Percentiles rank a stretch among this genome's conserved stretches.
Conservation (phyloP, 2,888 invertebrate species). For the Acronicta alni region DNA sequence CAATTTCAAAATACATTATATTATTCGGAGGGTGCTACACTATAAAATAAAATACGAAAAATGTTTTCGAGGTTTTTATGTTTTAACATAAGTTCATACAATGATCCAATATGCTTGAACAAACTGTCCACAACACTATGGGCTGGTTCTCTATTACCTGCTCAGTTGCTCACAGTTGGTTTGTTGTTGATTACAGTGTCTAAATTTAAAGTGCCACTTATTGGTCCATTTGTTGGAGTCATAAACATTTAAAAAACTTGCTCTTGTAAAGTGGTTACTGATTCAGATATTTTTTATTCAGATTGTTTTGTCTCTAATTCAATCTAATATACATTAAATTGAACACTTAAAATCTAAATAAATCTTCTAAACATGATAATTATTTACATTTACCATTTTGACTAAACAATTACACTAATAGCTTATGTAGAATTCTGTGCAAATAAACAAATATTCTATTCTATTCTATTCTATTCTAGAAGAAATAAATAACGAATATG, state of each 20-base stretch:
- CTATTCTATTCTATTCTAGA: too few relatives aligned
- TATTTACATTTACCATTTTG: constrained; percentile 87
- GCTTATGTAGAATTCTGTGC: too few relatives aligned
- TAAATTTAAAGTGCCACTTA: constrained; percentile 74
- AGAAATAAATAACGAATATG: constrained; percentile 89
- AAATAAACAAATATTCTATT: too few relatives aligned
- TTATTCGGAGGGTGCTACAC: background rate
- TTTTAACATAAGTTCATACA: constrained; percentile 88
- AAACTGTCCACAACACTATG: constrained; percentile 79
- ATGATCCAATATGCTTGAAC: constrained; percentile 86
- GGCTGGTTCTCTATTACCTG: constrained; percentile 67
- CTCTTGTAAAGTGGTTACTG: constrained; percentile 71
- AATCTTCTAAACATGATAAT: constrained; percentile 87
- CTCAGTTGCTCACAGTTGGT: constrained; percentile 68
- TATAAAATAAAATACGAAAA: constrained; percentile 69
- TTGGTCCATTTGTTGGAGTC: constrained; percentile 86
- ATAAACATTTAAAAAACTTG: constrained; percentile 73
- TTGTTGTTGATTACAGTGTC: constrained; percentile 68
- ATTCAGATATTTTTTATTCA: constrained; percentile 66
- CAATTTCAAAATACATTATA: too few relatives aligned
- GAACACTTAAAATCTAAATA: constrained; percentile 87
- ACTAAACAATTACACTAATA: constrained; percentile 87
- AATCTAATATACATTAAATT: constrained; percentile 85
- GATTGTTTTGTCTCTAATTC: constrained; percentile 79
- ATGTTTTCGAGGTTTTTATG: constrained; percentile 83